Base-by-base conservation (phyloP, 1,140 invertebrate genomes). In the Triops longicaudatus region DNA sequence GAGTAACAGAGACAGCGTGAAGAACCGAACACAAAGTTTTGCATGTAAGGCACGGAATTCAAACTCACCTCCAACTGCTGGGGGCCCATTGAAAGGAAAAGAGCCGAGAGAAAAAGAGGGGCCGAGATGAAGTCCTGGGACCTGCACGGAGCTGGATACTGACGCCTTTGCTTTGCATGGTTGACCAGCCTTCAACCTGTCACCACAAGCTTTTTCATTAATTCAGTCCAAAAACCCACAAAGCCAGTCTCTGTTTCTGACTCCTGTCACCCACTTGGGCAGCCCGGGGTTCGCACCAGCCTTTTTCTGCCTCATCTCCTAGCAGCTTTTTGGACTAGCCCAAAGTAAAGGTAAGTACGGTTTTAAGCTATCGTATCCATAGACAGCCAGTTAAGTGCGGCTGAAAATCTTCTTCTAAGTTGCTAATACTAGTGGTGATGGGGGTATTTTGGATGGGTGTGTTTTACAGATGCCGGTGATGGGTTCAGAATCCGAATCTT, bases 1-100 rank as follows among this genome's bases (percentile, higher is more conserved):
- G 50, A 63, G 50, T 63, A 63, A 63, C 50, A 63, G 50, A 63
- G 50, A 63, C 50, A 63, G 22, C 50, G 50, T 63, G 50, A 63
- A 63, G 31, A 37, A 37, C 31, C 50, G 50, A 63, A 63, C 50
- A 63, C 50, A 2, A 63, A 63, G 50, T 63, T 63, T 63, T 63
- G n/a, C 50, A 63, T 63, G 50, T 63, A 63, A 63, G 50, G 50
- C 50, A 63, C 50, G 50, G 31, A 63, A 17, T 22, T 22, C 14
- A 10, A 14, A 22, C 10, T 63, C n/a, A 63, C 50, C 50, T 63
- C 17, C 50, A 14, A 17, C 50, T 63, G 50, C 50, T 22, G 17
- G 17, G 17, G 17, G 17, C 50, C 44, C 44, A 50, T 50, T 22
- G n/a, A 17, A 4, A 17, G 14, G 14, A 22, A n/a, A 63, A 17